Conservation (phyloP, 2,797 vertebrate species). For the Spheniscus humboldti region DNA sequence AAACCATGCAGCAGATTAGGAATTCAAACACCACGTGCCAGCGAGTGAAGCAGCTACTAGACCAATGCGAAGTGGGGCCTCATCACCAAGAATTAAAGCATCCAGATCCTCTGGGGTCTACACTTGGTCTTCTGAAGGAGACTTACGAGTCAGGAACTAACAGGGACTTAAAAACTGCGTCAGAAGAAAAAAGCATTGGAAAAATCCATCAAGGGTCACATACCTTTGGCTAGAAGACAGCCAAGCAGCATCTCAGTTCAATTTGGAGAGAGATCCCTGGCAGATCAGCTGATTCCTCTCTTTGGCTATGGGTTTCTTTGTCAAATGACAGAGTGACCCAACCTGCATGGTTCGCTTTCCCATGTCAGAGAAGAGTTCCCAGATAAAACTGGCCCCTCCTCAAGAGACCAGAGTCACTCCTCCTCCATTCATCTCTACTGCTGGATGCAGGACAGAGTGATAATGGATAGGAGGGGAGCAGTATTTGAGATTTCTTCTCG, state of each 20-base stretch:
- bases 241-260: not conserved
- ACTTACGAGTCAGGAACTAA: not conserved
- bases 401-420: not conserved
- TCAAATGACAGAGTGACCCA: not conserved
- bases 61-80: not conserved
- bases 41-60: not conserved
- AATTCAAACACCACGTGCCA: not conserved
- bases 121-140: not conserved
- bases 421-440: not conserved
- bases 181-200: not conserved
- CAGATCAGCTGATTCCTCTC: not conserved
- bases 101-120: not conserved
- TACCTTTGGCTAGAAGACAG: not conserved
- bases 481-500: not conserved
- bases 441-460: not conserved
- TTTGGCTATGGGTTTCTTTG: not conserved
- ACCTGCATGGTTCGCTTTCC: not conserved
- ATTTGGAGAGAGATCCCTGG: not conserved
- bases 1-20: not conserved
- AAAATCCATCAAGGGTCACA: not conserved
- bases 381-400: not conserved
- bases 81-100: not conserved
- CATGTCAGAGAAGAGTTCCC: not conserved
- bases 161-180: not conserved
- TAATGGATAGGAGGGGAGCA: not conserved